A percentile compares a stretch with the other conserved stretches of the same genome.
Evolutionary conservation across 1,140 invertebrate species (phyloP).

Genomic region (Cyclargus thomasi): DNA sequence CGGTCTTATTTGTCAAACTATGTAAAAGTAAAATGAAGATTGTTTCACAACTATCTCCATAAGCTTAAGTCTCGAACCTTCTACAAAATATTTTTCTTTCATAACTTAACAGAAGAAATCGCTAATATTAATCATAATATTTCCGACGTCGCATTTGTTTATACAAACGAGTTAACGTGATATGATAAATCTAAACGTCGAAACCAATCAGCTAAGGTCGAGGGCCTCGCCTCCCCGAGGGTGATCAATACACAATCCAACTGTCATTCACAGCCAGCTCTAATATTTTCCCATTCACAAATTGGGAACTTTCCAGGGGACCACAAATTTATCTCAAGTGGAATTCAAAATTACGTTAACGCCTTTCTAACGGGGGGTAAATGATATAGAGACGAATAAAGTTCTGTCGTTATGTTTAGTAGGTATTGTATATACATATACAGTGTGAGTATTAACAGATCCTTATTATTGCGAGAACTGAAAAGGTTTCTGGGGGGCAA

Average conservation of each 20-base stretch:
- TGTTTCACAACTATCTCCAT: no score
- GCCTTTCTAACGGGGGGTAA: not conserved
- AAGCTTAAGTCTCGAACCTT: no score
- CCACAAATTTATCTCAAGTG: slow-evolving; percentile 49
- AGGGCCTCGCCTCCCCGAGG: slow-evolving; percentile 6
- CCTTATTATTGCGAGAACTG: no score
- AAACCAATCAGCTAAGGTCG: slow-evolving; percentile 5
- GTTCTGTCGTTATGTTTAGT: no score
- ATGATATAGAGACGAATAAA: not conserved
- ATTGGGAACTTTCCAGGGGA: slow-evolving; percentile 22
- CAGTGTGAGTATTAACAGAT: no score
- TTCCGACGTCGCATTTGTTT: not conserved
- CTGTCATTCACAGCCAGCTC: slow-evolving; percentile 47
- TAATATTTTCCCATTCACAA: slow-evolving; percentile 46
- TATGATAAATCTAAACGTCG: slow-evolving; percentile 1
- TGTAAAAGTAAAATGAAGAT: no score
- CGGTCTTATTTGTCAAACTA: no score
- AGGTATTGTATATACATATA: no score
- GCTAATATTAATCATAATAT: not conserved
- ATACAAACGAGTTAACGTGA: not conserved
- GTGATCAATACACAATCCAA: slow-evolving; percentile 50
- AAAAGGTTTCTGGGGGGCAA: no score
- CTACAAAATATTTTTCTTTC: not conserved
- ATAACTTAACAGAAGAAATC: not conserved
- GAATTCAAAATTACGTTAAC: slow-evolving; percentile 46